Conservation (phyloP, 2,797 vertebrate genomes). For the Coregonus suidteri region DNA sequence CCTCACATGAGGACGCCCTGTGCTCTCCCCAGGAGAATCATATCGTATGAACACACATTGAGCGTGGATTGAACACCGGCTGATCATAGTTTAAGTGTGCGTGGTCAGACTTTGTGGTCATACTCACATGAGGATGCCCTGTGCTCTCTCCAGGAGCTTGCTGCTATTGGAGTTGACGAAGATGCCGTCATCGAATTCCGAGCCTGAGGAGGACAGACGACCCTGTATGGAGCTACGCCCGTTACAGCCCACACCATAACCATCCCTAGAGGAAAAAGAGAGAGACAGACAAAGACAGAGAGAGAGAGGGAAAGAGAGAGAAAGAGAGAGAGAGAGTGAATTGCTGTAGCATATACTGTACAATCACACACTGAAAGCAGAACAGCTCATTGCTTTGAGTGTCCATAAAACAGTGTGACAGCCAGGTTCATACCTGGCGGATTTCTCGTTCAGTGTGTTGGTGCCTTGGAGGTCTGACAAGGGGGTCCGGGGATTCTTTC, state of each 20-base stretch:
- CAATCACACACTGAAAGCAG: background rate
- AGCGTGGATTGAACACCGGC: background rate
- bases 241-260: slow-evolving; percentile 78
- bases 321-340: background rate
- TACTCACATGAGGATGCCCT: slow-evolving; percentile 83
- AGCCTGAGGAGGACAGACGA: slow-evolving; percentile 69
- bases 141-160: slow-evolving; percentile 95
- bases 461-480: slow-evolving; percentile 91
- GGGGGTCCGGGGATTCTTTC: slow-evolving; percentile 86
- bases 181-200: slow-evolving; percentile 88
- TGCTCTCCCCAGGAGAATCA: background rate
- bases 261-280: slow-evolving; percentile 54
- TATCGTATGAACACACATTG: background rate
- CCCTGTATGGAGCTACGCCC: slow-evolving; percentile 78
- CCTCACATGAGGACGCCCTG: slow-evolving; percentile 78
- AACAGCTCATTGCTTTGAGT: background rate
- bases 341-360: background rate
- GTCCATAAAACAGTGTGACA: background rate
- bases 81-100: background rate
- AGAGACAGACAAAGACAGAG: no score
- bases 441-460: slow-evolving; percentile 88
- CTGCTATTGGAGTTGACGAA: slow-evolving; percentile 88
- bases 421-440: slow-evolving; percentile 77
- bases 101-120: background rate
- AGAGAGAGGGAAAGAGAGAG: background rate